These are phyloP conservation scores for Metaphire vulgaris DNA, from an alignment of 1,140 invertebrate genomes.

Conservation along the genomic window DNA sequence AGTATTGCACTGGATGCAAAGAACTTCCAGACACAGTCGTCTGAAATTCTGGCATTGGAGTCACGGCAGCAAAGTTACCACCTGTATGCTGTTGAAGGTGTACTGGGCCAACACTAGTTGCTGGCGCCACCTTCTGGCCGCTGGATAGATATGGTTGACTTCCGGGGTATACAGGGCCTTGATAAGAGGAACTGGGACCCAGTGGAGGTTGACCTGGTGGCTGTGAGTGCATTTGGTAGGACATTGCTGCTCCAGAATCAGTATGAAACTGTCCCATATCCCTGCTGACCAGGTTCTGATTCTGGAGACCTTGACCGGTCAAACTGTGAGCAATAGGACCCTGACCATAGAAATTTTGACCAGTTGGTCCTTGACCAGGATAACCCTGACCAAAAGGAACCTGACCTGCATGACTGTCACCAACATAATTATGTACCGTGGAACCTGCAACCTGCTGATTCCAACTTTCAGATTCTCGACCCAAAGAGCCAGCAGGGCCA, in stretches of 20 bases:
- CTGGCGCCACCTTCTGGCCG: background rate
- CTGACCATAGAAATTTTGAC: background rate
- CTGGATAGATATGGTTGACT: background rate
- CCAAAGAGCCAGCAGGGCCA: too few relatives aligned
- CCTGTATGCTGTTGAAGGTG: background rate
- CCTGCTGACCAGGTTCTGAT: background rate
- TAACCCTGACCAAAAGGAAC: background rate
- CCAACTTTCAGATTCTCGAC: too few relatives aligned
- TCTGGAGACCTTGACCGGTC: background rate
- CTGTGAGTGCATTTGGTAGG: too few relatives aligned
- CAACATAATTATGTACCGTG: too few relatives aligned
- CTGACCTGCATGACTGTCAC: background rate
- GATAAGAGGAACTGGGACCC: background rate
- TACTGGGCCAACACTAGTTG: background rate
- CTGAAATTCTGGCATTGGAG: background rate
- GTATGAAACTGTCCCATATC: too few relatives aligned
- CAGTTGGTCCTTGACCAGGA: background rate
- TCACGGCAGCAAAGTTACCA: background rate
- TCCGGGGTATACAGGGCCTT: background rate
- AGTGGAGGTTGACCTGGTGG: background rate
- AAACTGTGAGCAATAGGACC: background rate
- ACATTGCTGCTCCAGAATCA: too few relatives aligned
- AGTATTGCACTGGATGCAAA: background rate
- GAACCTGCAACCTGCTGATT: too few relatives aligned
- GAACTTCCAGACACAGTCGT: background rate